Evolutionary conservation across 2,113 vertebrate species (phyloP).

Genomic region (Calonectris borealis): DNA sequence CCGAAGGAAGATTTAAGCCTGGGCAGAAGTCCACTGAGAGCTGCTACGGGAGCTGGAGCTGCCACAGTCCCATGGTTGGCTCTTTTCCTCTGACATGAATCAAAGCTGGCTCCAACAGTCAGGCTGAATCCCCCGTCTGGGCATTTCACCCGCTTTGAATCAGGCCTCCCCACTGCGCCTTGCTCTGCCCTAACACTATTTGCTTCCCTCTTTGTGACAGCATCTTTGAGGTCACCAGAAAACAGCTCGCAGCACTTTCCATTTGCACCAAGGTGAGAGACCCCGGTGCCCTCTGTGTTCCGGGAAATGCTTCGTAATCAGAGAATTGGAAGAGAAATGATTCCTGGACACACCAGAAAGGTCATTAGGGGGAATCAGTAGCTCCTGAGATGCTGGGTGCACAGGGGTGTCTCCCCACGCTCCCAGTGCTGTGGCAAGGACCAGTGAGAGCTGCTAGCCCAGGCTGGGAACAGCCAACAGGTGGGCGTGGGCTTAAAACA

Average conservation of each 20-base stretch:
- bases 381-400: background rate
- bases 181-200: background rate
- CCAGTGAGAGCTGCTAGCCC: background rate
- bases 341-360: background rate
- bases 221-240: background rate
- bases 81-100: background rate
- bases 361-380: background rate
- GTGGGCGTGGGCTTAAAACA: background rate
- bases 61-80: background rate
- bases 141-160: background rate
- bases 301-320: background rate
- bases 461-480: background rate
- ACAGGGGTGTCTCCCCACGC: accelerated
- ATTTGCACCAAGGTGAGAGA: background rate
- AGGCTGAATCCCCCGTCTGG: background rate
- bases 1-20: background rate
- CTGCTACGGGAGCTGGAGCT: background rate
- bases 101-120: background rate
- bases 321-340: background rate
- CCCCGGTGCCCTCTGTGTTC: background rate
- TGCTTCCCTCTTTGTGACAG: background rate
- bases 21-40: background rate
- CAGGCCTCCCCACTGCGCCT: background rate
- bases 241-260: background rate
- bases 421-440: background rate